phyloP scores from a whole-genome alignment of 2,888 invertebrate genomes.

The Tetropium fuscum region DNA sequence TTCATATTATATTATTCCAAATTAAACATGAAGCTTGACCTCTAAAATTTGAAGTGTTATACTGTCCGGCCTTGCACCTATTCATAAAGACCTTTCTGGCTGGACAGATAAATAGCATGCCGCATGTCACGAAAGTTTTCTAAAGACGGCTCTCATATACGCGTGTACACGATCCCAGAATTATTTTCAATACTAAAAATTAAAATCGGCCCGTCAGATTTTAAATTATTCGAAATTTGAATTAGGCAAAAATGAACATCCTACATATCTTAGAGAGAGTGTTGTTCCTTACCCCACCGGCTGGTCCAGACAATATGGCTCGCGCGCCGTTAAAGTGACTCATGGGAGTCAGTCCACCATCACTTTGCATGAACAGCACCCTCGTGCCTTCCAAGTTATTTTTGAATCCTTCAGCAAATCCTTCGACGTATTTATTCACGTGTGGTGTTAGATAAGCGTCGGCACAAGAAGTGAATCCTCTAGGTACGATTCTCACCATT shows the following conservation, averaged over 20 bases:
- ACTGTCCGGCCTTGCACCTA: too few relatives aligned
- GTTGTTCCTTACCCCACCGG: constrained; percentile 74
- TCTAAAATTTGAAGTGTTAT: too few relatives aligned
- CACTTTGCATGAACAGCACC: constrained; percentile 98
- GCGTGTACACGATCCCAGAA: too few relatives aligned
- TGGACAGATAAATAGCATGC: too few relatives aligned
- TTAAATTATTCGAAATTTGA: too few relatives aligned
- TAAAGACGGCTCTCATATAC: too few relatives aligned
- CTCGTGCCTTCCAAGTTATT: constrained; percentile 79
- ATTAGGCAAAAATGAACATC: neutral
- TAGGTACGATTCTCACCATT: constrained; percentile 94
- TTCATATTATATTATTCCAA: too few relatives aligned
- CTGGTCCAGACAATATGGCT: constrained; percentile 97
- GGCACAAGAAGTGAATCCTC: constrained; percentile 95
- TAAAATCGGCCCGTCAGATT: too few relatives aligned
- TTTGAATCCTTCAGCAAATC: constrained; percentile 91
- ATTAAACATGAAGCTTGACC: too few relatives aligned
- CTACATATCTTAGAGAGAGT: neutral
- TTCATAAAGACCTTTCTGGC: too few relatives aligned
- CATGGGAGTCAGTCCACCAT: constrained; percentile 97
- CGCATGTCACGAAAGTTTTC: too few relatives aligned
- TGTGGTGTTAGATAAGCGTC: constrained; percentile 99
- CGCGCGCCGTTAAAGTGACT: constrained; percentile 74
- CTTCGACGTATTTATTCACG: constrained; percentile 87
- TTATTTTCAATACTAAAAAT: too few relatives aligned